Percentiles rank a stretch among this genome's conserved stretches.
Evolutionary conservation across 2,888 invertebrate genomes (phyloP).

Genomic region (Stegana nigrithorax): DNA sequence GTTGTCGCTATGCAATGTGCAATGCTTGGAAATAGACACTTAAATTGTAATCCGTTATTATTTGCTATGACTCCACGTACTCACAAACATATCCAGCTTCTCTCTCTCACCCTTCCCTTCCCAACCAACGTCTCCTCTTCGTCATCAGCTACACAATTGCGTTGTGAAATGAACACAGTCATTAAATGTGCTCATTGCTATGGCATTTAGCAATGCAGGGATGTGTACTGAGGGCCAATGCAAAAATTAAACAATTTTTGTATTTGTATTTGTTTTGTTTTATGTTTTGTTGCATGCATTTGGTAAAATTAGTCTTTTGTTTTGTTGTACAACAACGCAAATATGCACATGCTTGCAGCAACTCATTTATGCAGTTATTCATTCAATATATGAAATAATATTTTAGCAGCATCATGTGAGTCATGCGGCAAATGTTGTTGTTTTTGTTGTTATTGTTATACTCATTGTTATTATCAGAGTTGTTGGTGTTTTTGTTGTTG

Average conservation of each 20-base stretch:
- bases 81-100: too few species aligned
- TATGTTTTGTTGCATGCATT: not conserved
- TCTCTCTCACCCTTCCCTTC: too few species aligned
- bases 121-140: too few species aligned
- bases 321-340: not conserved
- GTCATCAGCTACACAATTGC: too few species aligned
- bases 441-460: not conserved
- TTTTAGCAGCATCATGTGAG: not conserved
- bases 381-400: not conserved
- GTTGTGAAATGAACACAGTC: not conserved
- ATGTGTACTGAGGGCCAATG: too few species aligned
- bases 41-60: constrained; percentile 47
- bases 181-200: too few species aligned
- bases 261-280: not conserved
- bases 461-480: too few species aligned
- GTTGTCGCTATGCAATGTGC: not conserved
- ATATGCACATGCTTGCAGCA: not conserved
- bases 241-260: too few species aligned
- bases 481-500: too few species aligned
- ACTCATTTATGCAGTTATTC: not conserved
- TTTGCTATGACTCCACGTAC: too few species aligned
- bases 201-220: too few species aligned
- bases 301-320: not conserved
- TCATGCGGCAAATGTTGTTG: not conserved
- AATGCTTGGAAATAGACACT: constrained; percentile 24